Base-by-base conservation (phyloP, 2,888 invertebrate species). In the Catocala fraxini region DNA sequence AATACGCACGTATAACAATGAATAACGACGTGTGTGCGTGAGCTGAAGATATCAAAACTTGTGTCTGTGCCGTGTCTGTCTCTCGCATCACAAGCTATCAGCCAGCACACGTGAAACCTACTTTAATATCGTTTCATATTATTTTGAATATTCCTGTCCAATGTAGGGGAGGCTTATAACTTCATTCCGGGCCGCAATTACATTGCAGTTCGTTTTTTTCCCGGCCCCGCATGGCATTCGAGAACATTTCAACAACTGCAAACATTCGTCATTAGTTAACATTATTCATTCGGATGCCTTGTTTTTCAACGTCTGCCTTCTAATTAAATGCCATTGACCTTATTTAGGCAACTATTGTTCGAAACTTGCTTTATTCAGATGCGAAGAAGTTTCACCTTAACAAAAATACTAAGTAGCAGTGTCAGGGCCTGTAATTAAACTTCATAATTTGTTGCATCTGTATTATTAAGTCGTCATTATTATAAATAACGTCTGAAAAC, bases 231-330 rank as follows among this genome's bases (percentile, higher is more conserved):
- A 72, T 74, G 86, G 82, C 76, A 86, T 77, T 70, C 60, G 63
- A 77, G 76, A 85, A 86, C 81, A 82, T 84, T 83, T 84, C 83
- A 83, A 86, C 86, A 83, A 87, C 84, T 83, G 81, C 82, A 86
- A 89, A 89, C 87, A 89, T 89, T 87, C 88, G 82, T 88, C 88
- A 88, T 90, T 90, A 89, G 71, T 83, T 87, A 82, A 87, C 85
- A 89, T 89, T 89, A 88, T 89, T 89, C 87, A 86, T 80, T 83
- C 75, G 80, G 77, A 83, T 84, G 80, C 82, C 80, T 76, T 79
- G 84, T 89, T 90, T 89, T 90, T 89, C 82, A 80, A 59, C 87
- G 87, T 90, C 88, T 88, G 87, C 85, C 79, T 87, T 86, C 84
- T 84, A 87, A 87, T 85, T 80, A 82, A 84, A 84, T 78, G 77